Evolutionary conservation across 2,797 vertebrate genomes (phyloP).

Genomic region (Glossophaga mutica): DNA sequence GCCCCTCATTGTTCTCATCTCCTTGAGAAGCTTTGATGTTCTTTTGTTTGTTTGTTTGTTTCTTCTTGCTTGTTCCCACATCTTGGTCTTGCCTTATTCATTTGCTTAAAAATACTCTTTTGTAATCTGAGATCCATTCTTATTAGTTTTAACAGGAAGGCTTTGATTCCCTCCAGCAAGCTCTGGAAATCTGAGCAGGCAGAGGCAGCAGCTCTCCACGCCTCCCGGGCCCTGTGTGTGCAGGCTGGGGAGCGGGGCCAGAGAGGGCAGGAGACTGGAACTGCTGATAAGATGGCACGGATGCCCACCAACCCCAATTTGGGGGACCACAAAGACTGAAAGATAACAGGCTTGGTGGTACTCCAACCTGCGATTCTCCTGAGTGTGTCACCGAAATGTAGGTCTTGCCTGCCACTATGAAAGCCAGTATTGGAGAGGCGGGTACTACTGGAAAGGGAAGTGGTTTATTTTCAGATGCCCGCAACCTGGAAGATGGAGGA

Average conservation of each 20-base stretch:
- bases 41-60: background rate
- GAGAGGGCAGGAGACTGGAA: background rate
- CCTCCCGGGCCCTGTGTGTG: background rate
- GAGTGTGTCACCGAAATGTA: background rate
- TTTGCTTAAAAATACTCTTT: background rate
- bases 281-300: background rate
- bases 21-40: background rate
- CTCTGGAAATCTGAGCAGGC: background rate
- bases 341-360: background rate
- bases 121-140: background rate
- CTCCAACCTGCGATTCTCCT: background rate
- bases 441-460: background rate
- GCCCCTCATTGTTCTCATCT: background rate
- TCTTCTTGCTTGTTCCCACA: background rate
- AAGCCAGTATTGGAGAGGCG: background rate
- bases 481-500: background rate
- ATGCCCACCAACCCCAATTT: fast-evolving
- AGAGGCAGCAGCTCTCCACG: background rate
- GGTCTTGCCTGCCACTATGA: background rate
- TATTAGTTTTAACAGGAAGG: background rate
- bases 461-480: background rate
- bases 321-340: background rate
- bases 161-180: background rate
- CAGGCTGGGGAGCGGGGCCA: fast-evolving
- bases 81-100: background rate